These are phyloP conservation scores for Drosophila suzukii DNA, from an alignment of 1,140 invertebrate species.

Conservation along the genomic window DNA sequence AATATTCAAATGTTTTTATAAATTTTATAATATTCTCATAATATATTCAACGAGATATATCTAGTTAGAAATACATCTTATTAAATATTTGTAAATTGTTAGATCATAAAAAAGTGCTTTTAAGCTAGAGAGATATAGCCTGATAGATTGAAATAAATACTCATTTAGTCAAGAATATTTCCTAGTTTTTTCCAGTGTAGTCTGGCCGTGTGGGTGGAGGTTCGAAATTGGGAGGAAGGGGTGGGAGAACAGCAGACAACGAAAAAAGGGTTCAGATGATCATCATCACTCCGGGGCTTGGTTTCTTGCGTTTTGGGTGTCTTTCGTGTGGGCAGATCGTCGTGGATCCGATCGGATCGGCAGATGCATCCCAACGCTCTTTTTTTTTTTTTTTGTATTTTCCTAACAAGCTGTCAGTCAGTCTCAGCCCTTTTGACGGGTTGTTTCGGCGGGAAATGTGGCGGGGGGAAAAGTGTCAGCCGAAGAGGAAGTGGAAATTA, in stretches of 20 bases:
- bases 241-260: constrained; percentile 16
- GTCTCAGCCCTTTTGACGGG: constrained; percentile 26
- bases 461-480: constrained; percentile 15
- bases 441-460: constrained; percentile 7
- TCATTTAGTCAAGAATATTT: not conserved
- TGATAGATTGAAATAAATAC: no score
- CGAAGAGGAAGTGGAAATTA: constrained; percentile 42
- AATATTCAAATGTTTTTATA: no score
- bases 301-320: constrained; percentile 23
- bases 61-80: no score
- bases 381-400: constrained; percentile 8
- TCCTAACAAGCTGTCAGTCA: constrained; percentile 48
- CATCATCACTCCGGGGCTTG: constrained; percentile 28
- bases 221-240: not conserved
- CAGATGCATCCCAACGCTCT: constrained; percentile 22
- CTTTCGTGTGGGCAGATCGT: constrained; percentile 30
- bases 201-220: constrained; percentile 51
- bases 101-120: no score
- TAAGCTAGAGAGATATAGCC: not conserved
- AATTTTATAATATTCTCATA: no score
- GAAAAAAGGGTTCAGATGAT: constrained; percentile 29
- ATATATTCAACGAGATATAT: no score
- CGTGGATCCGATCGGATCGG: constrained; percentile 8
- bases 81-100: no score
- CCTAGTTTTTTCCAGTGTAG: constrained; percentile 6